Evolutionary conservation across 2,888 invertebrate species (phyloP).

Genomic region (Drosophila borborema): DNA sequence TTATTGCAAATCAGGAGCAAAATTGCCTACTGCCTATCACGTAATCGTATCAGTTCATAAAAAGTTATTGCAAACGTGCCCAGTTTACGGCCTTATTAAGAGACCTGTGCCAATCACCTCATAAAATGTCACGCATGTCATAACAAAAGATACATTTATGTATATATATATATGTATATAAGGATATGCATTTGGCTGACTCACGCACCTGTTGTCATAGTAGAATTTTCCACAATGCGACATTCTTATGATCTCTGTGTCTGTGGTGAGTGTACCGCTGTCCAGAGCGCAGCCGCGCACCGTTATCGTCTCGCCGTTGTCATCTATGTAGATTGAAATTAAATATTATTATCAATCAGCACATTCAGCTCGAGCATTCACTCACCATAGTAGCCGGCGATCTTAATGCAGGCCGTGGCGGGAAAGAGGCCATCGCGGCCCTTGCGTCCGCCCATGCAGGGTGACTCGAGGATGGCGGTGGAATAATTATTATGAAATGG

Average conservation of each 20-base stretch:
- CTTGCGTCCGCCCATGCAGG: constrained; percentile 97
- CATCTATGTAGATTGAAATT: constrained; percentile 86
- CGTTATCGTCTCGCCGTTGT: constrained; percentile 92
- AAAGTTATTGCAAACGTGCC: constrained; percentile 13
- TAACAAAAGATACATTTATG: neutral
- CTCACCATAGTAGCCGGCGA: constrained; percentile 95
- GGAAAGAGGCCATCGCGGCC: constrained; percentile 97
- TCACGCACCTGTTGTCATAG: constrained; percentile 91
- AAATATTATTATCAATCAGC: constrained; percentile 15
- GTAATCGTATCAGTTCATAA: constrained; percentile 21
- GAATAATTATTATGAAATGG: constrained; percentile 97
- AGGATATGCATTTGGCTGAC: neutral
- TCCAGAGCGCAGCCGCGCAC: constrained; percentile 98
- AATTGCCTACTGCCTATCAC: constrained; percentile 14
- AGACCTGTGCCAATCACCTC: constrained; percentile 2
- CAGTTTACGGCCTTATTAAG: constrained; percentile 15
- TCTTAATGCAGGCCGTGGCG: constrained; percentile 98
- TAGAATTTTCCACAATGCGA: constrained; percentile 98
- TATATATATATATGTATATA: neutral
- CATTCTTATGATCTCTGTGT: constrained; percentile 98
- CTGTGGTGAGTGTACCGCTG: constrained; percentile 97
- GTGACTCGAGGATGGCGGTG: constrained; percentile 92
- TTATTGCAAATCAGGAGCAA: neutral
- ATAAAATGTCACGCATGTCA: constrained; percentile 8
- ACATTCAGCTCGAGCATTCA: constrained; percentile 22